phyloP scores from a whole-genome alignment of 1,140 invertebrate species.

The Caerostris extrusa region DNA sequence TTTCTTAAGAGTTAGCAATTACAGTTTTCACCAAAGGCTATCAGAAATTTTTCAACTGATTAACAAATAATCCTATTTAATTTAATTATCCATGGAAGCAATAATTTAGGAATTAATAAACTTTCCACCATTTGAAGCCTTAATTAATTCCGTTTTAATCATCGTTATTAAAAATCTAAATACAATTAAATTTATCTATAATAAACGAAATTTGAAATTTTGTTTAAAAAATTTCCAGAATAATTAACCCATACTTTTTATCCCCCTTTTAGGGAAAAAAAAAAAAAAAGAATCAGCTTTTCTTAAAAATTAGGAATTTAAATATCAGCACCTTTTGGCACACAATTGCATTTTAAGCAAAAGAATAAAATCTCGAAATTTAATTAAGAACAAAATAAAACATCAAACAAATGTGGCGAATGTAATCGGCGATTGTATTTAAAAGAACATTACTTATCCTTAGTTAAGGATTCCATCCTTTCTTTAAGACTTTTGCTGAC shows the following conservation, averaged over 20 bases:
- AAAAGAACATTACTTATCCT: not conserved
- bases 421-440: conserved; percentile 20
- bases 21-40: no score
- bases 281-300: not conserved
- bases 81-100: not conserved
- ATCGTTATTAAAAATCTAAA: conserved; percentile 3
- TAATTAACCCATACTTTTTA: not conserved
- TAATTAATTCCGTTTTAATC: conserved; percentile 10
- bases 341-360: not conserved
- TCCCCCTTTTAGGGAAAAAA: not conserved
- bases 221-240: not conserved
- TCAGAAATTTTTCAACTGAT: no score
- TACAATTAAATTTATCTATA: not conserved
- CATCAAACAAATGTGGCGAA: not conserved
- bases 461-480: not conserved
- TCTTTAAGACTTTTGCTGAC: not conserved
- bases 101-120: not conserved
- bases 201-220: not conserved
- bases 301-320: conserved; percentile 35
- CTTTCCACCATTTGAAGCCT: not conserved
- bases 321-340: not conserved
- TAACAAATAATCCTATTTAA: not conserved
- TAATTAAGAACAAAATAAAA: conserved; percentile 51
- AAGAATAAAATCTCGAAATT: conserved; percentile 5
- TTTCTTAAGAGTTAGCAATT: no score